Conservation (phyloP, 2,888 invertebrate genomes). For the Julus scandinavius region DNA sequence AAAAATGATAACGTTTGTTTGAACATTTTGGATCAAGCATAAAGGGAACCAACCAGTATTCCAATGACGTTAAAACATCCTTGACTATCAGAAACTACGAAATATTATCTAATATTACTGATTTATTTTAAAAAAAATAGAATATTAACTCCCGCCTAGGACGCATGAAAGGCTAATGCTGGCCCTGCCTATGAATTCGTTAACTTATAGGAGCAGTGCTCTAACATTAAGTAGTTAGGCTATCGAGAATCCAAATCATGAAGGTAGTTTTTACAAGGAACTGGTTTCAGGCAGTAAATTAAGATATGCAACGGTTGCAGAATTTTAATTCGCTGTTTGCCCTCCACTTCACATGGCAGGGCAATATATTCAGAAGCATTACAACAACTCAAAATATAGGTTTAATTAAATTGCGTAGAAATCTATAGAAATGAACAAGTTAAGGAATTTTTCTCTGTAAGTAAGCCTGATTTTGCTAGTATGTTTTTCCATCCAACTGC, state of each 20-base stretch:
- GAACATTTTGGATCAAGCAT: too few species aligned
- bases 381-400: not conserved
- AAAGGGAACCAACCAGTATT: too few species aligned
- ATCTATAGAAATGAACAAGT: constrained; percentile 15
- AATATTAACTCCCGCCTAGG: too few species aligned
- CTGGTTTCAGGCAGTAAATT: constrained; percentile 1
- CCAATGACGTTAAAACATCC: too few species aligned
- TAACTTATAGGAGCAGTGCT: not conserved
- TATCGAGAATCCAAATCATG: not conserved
- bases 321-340: not conserved
- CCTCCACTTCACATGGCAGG: not conserved
- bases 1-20: too few species aligned
- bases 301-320: not conserved
- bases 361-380: not conserved
- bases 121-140: too few species aligned
- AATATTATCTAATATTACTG: too few species aligned
- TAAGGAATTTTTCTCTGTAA: not conserved
- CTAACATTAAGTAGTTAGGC: not conserved
- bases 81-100: too few species aligned
- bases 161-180: too few species aligned
- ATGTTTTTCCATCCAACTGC: not conserved
- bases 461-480: not conserved
- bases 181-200: too few species aligned
- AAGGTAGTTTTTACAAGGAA: not conserved
- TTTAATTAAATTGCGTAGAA: not conserved